phyloP scores from a whole-genome alignment of 2,888 invertebrate species.

The Drosophila setosimentum region DNA sequence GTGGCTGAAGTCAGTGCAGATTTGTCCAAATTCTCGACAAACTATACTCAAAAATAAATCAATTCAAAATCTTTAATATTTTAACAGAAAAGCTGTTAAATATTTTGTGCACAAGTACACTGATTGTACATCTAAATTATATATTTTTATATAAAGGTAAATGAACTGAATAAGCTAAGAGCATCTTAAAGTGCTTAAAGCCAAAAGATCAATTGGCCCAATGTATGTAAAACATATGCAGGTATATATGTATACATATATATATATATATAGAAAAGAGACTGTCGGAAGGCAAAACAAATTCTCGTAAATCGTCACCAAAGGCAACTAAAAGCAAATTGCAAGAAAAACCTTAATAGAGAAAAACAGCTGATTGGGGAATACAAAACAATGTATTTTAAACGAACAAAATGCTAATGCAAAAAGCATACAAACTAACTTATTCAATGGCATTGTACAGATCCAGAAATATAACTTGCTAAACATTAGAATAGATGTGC shows the following conservation, averaged over 20 bases:
- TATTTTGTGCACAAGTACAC: slow-evolving; percentile 12
- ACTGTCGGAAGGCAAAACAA: not conserved
- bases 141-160: slow-evolving; percentile 46
- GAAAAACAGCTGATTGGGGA: slow-evolving; percentile 11
- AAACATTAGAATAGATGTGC: slow-evolving; percentile 12
- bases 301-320: not conserved
- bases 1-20: slow-evolving; percentile 37
- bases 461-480: slow-evolving; percentile 11
- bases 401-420: slow-evolving; percentile 1
- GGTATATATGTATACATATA: not conserved
- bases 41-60: not conserved
- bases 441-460: not conserved
- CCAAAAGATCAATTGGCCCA: not conserved
- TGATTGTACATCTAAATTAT: slow-evolving; percentile 19
- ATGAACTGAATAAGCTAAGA: slow-evolving; percentile 41
- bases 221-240: slow-evolving; percentile 6
- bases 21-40: slow-evolving; percentile 48
- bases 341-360: not conserved
- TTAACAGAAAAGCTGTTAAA: slow-evolving; percentile 11
- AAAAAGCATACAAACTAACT: not conserved
- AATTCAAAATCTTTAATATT: slow-evolving; percentile 2
- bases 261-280: slow-evolving; percentile 3
- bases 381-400: not conserved
- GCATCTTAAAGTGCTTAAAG: not conserved
- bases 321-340: slow-evolving; percentile 3